A percentile compares a stretch with the other conserved stretches of the same genome.
Evolutionary conservation across 1,140 invertebrate genomes (phyloP).

Genomic region (Pemphigus obesinymphae): DNA sequence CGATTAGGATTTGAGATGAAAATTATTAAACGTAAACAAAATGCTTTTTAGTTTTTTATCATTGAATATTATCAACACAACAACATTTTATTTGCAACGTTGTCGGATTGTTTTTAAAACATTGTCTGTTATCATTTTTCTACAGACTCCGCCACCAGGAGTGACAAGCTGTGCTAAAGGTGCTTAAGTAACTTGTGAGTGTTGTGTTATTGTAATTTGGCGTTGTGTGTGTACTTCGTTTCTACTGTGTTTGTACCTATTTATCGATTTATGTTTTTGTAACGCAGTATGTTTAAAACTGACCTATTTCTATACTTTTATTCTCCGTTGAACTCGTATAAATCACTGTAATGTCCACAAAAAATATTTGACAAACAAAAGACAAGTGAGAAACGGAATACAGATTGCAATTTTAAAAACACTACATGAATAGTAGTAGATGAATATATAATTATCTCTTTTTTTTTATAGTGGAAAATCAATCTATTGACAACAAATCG

Average conservation of each 20-base stretch:
- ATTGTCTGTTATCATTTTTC: not conserved
- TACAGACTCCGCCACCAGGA: not conserved
- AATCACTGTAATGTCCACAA: not conserved
- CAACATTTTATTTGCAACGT: conserved; percentile 13
- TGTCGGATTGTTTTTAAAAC: conserved; percentile 15
- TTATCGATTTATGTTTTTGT: not conserved
- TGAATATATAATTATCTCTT: not conserved
- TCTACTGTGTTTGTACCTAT: not conserved
- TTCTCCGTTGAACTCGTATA: not conserved
- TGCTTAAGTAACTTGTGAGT: conserved; percentile 4
- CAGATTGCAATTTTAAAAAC: not conserved
- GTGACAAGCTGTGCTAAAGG: not conserved
- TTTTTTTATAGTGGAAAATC: conserved; percentile 23
- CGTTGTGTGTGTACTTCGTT: not conserved
- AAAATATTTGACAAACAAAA: not conserved
- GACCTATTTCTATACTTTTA: not conserved
- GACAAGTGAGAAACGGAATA: not conserved
- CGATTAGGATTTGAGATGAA: not conserved
- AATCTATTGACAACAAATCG: not conserved
- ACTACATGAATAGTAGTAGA: not conserved
- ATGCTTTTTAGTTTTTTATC: not conserved
- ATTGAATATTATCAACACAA: conserved; percentile 6
- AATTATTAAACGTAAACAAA: conserved; percentile 27
- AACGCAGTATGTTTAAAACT: not conserved
- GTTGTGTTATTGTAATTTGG: conserved; percentile 25